Evolutionary conservation across 92 coral and sea anemone genomes (phyloP), one percentile per base, ranked within the genome.

Genomic region (Galaxea fascicularis): DNA sequence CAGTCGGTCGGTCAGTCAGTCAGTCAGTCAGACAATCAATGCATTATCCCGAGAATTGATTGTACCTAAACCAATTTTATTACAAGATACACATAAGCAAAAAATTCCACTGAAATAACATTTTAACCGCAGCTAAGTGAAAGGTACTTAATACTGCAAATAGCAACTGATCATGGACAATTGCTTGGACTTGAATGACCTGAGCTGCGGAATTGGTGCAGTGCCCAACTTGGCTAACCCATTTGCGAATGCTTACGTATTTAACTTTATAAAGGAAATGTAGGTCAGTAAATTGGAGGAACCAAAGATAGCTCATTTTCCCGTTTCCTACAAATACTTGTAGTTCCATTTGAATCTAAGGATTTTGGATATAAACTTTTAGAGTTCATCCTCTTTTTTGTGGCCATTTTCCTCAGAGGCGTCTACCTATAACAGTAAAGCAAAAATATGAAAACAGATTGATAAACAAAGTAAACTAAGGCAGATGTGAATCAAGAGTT

Each of bases 381-480:
- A 25, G 10, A 20, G 18, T 53, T 6, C 3, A 35, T 20, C 18
- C 35, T 21, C 20, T 10, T 18, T 8, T 41, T 21, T 44, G 57
- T 22, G 51, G 53, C 12, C 11, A 54, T 21, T 75, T 75, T 58
- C 80, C 41, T 39, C 18, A 47, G 16, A 60, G 56, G 30, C 57
- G 82, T 27, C 82, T n/a, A 21, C 71, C 82, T 77, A 20, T 20
- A 58, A 58, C 16, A 39, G 0, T 6, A 60, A 77, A 8, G 18
- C 11, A 60, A 3, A 39, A 22, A 13, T 18, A 77, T 12, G 30
- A 10, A 45, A 35, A 3, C 14, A 14, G 5, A 13, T 29, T 4
- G 10, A 66, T 29, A 30, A 66, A 66, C 0, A 10, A 7, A 2
- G 4, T 18, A 2, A 35, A 35, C 6, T 2, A 35, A 35, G 6